phyloP scores from a whole-genome alignment of 1,140 invertebrate species.

The Dendrolimus kikuchii region DNA sequence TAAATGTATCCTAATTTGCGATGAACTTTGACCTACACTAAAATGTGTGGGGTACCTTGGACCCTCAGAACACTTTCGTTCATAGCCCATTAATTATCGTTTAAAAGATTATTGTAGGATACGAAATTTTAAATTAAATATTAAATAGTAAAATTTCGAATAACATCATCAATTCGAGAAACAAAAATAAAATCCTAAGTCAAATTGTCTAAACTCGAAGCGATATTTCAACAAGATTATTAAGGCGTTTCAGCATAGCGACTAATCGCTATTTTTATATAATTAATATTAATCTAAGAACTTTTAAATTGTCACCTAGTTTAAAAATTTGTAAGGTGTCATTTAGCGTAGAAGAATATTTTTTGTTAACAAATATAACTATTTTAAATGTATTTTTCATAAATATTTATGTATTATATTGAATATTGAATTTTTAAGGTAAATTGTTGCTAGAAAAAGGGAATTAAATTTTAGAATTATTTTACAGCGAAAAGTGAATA shows the following conservation, averaged over 20 bases:
- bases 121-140: no score
- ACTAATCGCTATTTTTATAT: slow-evolving; percentile 43
- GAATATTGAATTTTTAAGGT: slow-evolving; percentile 49
- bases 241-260: slow-evolving; percentile 47
- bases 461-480: slow-evolving; percentile 50
- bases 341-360: slow-evolving; percentile 67
- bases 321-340: slow-evolving; percentile 55
- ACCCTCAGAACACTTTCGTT: no score
- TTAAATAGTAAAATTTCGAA: no score
- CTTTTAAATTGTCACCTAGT: slow-evolving; percentile 48
- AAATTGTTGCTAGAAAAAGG: slow-evolving; percentile 43
- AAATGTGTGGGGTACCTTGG: no score
- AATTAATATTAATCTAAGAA: slow-evolving; percentile 44
- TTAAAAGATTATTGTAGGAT: no score
- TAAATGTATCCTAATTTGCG: no score
- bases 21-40: no score
- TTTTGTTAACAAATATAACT: slow-evolving; percentile 59
- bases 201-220: slow-evolving; percentile 23
- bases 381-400: slow-evolving; percentile 31
- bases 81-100: no score
- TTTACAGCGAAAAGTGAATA: slow-evolving; percentile 46
- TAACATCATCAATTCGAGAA: no score
- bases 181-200: background rate
- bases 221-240: slow-evolving; percentile 31
- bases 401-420: slow-evolving; percentile 43